Percentiles rank a stretch among this genome's conserved stretches.
phyloP scores from a whole-genome alignment of 2,888 invertebrate species.

The Lasioglossum marginatum region DNA sequence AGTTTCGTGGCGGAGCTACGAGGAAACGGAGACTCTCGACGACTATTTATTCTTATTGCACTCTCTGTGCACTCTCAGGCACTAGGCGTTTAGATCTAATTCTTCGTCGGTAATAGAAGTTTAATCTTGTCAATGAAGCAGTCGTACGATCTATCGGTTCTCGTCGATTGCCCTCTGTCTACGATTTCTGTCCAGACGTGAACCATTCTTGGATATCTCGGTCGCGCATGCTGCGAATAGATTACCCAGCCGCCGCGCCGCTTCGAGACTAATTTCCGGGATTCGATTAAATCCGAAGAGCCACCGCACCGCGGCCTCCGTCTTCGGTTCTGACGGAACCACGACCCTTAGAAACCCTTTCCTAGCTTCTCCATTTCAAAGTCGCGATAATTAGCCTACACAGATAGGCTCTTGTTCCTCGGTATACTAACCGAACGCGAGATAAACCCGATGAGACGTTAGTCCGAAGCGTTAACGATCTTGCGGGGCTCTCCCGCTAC shows the following conservation, averaged over 20 bases:
- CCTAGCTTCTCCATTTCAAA: neutral
- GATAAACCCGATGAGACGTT: neutral
- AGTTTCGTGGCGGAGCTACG: neutral
- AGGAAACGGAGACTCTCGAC: neutral
- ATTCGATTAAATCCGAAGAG: conserved; percentile 31
- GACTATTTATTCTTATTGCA: neutral
- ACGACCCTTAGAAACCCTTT: neutral
- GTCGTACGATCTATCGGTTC: conserved; percentile 22
- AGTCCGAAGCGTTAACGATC: neutral
- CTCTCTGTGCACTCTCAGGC: conserved; percentile 1
- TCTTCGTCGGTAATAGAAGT: conserved; percentile 8
- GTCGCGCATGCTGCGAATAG: conserved; percentile 12
- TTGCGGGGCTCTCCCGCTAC: neutral
- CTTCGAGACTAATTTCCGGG: conserved; percentile 35
- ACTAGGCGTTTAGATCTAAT: conserved; percentile 5
- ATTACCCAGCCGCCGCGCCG: neutral
- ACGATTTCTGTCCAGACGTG: neutral
- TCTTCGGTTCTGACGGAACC: neutral
- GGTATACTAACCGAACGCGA: neutral
- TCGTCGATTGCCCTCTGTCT: neutral
- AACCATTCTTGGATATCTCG: neutral
- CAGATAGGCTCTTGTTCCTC: neutral
- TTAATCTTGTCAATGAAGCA: neutral
- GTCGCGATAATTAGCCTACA: neutral
- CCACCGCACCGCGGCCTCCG: neutral